Base-by-base conservation (phyloP, 2,797 vertebrate genomes). In the Salmo trutta region DNA sequence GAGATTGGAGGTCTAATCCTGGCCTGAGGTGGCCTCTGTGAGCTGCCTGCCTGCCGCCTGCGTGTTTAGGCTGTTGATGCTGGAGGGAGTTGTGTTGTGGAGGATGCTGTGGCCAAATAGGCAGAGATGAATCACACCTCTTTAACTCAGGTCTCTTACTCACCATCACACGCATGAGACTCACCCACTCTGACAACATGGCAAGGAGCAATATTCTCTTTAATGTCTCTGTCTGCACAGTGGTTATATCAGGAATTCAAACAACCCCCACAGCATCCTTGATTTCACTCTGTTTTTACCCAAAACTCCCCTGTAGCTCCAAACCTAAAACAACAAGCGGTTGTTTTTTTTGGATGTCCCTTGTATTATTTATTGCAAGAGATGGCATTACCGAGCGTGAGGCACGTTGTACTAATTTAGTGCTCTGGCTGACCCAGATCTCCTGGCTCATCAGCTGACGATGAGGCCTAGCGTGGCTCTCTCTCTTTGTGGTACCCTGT, bases 1-100 rank as follows among this genome's bases (percentile, higher is more conserved):
- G 72, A 79, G 76, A 74, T n/a, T 36, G 24, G 76, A 72, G n/a
- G 74, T 36, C 59, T 1, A 47, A 80, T 41, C 21, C 53, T 67
- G 65, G 47, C 75, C 74, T 27, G 27, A 79, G 82, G 75, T 65
- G 62, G 12, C 27, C 62, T 64, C 59, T 65, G 21, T 10, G 62
- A 65, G 24, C 62, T 12, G 62, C 62, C 24, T 1, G 5, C 31
- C n/a, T 10, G 7, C 59, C 4, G 24, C 3, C 62, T 65, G 4
- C 10, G 19, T 65, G 24, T 65, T 24, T 29, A 24, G 24, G 8
- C 62, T 65, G 62, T 65, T 65, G 62, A 65, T 10, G 62, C 62
- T 65, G 62, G 62, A 65, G 62, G 24, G 24, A n/a, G 54, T 56
- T 56, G 15, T 29, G 4, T 29, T 29, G 21, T 27, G 24, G 24